Conservation (phyloP, 2,888 invertebrate genomes). For the Pycnomerus fuliginosus region DNA sequence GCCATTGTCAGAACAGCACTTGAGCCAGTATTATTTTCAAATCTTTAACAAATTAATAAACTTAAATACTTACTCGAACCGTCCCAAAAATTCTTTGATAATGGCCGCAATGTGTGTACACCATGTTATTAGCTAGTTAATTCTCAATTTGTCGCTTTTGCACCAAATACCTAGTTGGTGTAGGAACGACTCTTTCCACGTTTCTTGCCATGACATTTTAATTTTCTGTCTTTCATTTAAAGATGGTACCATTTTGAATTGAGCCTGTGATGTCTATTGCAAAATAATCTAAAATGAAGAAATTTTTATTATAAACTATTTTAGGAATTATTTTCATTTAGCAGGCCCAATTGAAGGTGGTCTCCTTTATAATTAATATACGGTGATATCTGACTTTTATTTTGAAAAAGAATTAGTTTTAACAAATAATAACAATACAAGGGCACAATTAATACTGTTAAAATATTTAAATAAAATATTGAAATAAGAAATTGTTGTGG, state of each 20-base stretch:
- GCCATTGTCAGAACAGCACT: conserved; percentile 44
- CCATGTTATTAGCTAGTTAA: conserved; percentile 41
- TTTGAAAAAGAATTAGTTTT: conserved; percentile 20
- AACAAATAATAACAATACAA: conserved; percentile 48
- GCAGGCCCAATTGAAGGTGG: too few species aligned
- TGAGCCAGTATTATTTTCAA: conserved; percentile 48
- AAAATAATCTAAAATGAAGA: too few species aligned
- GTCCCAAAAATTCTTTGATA: conserved; percentile 47
- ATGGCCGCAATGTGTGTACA: conserved; percentile 44
- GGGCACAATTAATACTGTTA: conserved; percentile 53
- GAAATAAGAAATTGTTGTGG: conserved; percentile 47
- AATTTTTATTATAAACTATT: conserved; percentile 2
- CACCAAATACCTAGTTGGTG: conserved; percentile 2
- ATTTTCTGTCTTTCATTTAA: neutral
- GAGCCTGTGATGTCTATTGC: too few species aligned
- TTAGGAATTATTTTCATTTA: too few species aligned
- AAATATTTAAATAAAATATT: conserved; percentile 39
- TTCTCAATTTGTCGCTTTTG: conserved; percentile 19
- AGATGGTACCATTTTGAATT: conserved; percentile 6
- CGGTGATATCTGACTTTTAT: conserved; percentile 16
- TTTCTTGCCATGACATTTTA: conserved; percentile 47
- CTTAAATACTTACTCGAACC: conserved; percentile 49
- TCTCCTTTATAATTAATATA: too few species aligned
- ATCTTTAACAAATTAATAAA: conserved; percentile 17
- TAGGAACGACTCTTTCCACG: conserved; percentile 21